Base-by-base conservation (phyloP, 2,797 vertebrate species). In the Huso huso region DNA sequence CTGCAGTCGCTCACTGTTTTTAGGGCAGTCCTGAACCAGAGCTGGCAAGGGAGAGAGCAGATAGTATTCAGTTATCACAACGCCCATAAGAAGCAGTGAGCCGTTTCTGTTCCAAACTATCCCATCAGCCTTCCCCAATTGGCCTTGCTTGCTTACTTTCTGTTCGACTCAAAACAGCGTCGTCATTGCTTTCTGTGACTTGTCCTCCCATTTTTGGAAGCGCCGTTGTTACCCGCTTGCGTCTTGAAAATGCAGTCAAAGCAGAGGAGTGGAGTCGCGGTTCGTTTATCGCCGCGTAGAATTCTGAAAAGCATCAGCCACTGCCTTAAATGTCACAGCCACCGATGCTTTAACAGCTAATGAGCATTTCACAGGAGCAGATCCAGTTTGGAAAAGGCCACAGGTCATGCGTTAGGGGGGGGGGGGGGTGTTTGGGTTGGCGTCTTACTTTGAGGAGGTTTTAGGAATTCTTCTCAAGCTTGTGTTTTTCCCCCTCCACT, bases 321-420 rank as follows among this genome's bases (percentile, higher is more conserved):
- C 84, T 85, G 84, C 85, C 86, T 89, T 89, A 88, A 89, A 81
- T 68, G 69, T 79, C 70, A 77, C 77, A 71, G 77, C 73, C 73
- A 73, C 68, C 50, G 61, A 9, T 18, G n/a, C 63, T 69, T 70
- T 59, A 58, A 63, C 51, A 53, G 13, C 15, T 37, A 57, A 12
- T 59, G 13, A 58, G 12, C 8, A 66, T 59, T 66, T 49, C 7
- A 13, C 6, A 58, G 48, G 53, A 66, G 48, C 65, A n/a, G 65
- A 11, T 23, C 23, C 7, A 8, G n/a, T 4, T 6, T 10, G 48
- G 6, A 37, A n/a, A 11, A 15, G 13, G 8, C 10, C 23, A 49
- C 37, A 37, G 11, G 4, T 37, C 23, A 37, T 37, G 23, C 23
- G 4, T 37, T 37, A 37, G 48, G 37, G 52, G 10, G 64, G 37